phyloP scores from a whole-genome alignment of 1,140 invertebrate genomes.

The Elymnias hypermnestra region DNA sequence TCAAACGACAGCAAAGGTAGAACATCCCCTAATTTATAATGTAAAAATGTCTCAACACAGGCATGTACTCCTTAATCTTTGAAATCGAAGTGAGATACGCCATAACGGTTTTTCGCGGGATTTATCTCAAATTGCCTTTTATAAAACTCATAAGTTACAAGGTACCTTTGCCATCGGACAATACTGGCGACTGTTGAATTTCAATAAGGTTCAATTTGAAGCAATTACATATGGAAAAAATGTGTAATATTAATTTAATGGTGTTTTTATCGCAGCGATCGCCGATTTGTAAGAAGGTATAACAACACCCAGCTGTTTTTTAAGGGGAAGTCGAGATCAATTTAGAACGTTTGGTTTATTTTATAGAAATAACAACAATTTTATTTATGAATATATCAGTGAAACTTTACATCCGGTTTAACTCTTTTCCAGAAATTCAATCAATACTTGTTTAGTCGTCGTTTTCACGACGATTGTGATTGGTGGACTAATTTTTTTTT shows the following conservation, averaged over 20 bases:
- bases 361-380: background rate
- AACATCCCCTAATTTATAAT: no score
- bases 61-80: background rate
- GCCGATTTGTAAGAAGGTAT: conserved; percentile 20
- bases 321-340: conserved; percentile 15
- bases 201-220: conserved; percentile 21
- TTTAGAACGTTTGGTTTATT: background rate
- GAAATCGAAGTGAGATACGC: background rate
- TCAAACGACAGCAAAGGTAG: no score
- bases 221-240: conserved; percentile 25
- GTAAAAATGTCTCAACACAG: background rate
- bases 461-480: no score
- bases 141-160: background rate
- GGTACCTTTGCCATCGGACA: background rate
- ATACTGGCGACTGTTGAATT: conserved; percentile 10
- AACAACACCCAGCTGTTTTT: conserved; percentile 18
- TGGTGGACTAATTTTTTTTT: no score
- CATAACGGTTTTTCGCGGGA: background rate
- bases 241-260: conserved; percentile 38
- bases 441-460: no score
- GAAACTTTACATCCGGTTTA: no score
- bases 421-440: no score
- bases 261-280: conserved; percentile 35
- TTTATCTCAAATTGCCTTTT: conserved; percentile 4
- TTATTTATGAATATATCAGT: background rate